phyloP scores from a whole-genome alignment of 2,888 invertebrate species.

The Trichogramma dendrolimi region DNA sequence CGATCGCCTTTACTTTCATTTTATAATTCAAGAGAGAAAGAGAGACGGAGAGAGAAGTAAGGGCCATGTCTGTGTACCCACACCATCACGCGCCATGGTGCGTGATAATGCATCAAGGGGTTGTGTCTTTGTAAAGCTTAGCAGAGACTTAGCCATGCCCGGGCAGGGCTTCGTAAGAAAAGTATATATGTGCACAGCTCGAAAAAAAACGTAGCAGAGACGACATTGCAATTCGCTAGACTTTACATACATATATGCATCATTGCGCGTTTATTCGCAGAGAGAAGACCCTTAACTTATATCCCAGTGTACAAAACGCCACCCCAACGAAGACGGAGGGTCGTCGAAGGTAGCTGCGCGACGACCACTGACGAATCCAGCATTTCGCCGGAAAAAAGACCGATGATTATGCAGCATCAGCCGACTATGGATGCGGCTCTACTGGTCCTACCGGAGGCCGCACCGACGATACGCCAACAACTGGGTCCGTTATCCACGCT shows the following conservation, averaged over 20 bases:
- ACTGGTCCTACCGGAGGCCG: conserved; percentile 38
- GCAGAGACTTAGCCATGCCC: too few species aligned
- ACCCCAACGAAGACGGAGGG: conserved; percentile 44
- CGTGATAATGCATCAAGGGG: too few species aligned
- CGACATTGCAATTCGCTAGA: background rate
- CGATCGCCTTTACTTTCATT: too few species aligned
- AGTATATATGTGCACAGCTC: background rate
- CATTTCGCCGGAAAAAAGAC: conserved; percentile 43
- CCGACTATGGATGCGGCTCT: conserved; percentile 15
- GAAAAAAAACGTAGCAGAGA: background rate
- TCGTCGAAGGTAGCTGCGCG: conserved; percentile 20
- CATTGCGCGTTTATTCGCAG: conserved; percentile 37
- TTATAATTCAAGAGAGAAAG: too few species aligned
- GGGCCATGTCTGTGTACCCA: too few species aligned
- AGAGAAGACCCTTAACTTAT: conserved; percentile 48
- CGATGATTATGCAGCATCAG: conserved; percentile 37
- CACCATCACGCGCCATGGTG: too few species aligned
- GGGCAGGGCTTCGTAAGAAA: background rate
- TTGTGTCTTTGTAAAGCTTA: too few species aligned
- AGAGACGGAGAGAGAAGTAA: too few species aligned
- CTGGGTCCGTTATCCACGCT: too few species aligned
- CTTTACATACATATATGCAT: background rate
- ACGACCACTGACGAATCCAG: conserved; percentile 34
- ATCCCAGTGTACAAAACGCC: conserved; percentile 48
- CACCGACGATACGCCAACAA: conserved; percentile 33